phyloP scores from a whole-genome alignment of 2,888 invertebrate species.

The Microctonus aethiopoides region DNA sequence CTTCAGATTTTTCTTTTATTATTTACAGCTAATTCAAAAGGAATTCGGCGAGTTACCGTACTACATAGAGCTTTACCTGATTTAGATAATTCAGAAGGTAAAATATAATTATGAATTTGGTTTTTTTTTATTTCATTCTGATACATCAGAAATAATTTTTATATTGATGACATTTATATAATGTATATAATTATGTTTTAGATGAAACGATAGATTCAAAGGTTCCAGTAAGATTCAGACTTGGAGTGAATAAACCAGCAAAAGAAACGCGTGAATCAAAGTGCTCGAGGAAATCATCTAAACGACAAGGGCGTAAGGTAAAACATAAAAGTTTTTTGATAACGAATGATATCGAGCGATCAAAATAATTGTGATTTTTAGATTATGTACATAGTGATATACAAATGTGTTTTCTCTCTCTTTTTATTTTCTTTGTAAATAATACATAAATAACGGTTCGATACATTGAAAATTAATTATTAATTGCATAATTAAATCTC shows the following conservation, averaged over 20 bases:
- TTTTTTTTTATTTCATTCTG: no score
- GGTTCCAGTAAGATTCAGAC: conserved; percentile 53
- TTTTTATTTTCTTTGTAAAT: conserved; percentile 34
- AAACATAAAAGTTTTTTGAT: conserved; percentile 60
- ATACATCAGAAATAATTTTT: no score
- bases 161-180: no score
- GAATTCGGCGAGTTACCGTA: conserved; percentile 58
- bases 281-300: conserved; percentile 55
- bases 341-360: conserved; percentile 51
- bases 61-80: conserved; percentile 55
- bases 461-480: no score
- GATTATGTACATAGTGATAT: conserved; percentile 40
- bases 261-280: conserved; percentile 58
- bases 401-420: conserved; percentile 22
- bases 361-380: conserved; percentile 41
- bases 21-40: conserved; percentile 53
- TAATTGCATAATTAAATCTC: no score
- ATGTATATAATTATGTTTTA: conserved; percentile 37
- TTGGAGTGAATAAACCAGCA: conserved; percentile 56
- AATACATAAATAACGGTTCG: conserved; percentile 9
- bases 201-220: conserved; percentile 55
- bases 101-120: not conserved
- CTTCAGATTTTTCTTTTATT: not conserved
- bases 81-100: conserved; percentile 59
- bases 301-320: conserved; percentile 61